Conservation (phyloP, 2,113 vertebrate genomes). For the Corynorhinus townsendii region DNA sequence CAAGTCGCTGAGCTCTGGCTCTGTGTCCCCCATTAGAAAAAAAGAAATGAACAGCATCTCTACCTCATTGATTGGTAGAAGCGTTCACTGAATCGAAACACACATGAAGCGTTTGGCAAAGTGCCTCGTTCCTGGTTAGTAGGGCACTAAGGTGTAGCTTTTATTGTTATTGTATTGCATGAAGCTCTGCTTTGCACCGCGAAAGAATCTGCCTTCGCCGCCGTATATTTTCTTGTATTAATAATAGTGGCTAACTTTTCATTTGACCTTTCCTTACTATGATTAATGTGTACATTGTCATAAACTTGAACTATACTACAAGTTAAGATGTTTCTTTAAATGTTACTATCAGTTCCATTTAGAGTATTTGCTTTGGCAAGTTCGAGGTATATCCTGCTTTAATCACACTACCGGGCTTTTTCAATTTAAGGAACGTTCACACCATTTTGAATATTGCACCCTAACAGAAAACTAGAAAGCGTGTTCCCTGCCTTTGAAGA, state of each 20-base stretch:
- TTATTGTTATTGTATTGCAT: not conserved
- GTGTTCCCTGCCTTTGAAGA: not conserved
- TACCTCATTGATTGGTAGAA: not conserved
- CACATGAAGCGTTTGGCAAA: not conserved
- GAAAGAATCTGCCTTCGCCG: not conserved
- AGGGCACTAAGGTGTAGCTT: not conserved
- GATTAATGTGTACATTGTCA: not conserved
- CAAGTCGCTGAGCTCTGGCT: not conserved
- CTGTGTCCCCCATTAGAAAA: not conserved
- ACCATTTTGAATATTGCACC: not conserved
- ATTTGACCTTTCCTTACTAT: slow-evolving; percentile 7
- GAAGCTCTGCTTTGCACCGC: not conserved
- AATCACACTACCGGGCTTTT: not conserved
- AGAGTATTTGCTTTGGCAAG: slow-evolving; percentile 38
- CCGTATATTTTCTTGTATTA: not conserved
- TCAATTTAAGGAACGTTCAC: slow-evolving; percentile 25
- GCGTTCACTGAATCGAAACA: not conserved
- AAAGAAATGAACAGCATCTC: not conserved
- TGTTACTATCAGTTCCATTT: not conserved
- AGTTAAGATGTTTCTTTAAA: slow-evolving; percentile 34
- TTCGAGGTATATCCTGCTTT: not conserved
- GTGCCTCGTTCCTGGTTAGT: not conserved
- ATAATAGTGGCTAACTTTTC: not conserved
- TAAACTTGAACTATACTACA: not conserved
- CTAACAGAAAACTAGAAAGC: not conserved